Conservation (phyloP, 1,140 invertebrate species). For the Cotesia vestalis region DNA sequence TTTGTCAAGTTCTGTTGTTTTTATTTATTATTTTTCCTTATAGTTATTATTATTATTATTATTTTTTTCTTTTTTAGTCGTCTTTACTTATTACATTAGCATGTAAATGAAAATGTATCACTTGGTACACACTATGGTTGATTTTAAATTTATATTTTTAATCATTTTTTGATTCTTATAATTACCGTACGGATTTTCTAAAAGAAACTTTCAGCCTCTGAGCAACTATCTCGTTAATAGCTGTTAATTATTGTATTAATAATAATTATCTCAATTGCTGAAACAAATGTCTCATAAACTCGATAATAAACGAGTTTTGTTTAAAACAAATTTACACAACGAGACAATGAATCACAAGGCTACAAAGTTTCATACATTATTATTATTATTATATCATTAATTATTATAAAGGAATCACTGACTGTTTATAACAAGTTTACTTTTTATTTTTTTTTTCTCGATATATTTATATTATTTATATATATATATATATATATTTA, state of each 20-base stretch:
- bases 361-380: constrained; percentile 27
- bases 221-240: constrained; percentile 19
- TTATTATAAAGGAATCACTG: constrained; percentile 44
- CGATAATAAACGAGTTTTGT: neutral
- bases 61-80: neutral
- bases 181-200: constrained; percentile 7
- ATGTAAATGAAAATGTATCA: constrained; percentile 2
- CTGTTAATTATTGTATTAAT: neutral
- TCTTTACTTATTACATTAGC: neutral
- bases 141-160: neutral
- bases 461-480: constrained; percentile 15
- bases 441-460: constrained; percentile 16
- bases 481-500: constrained; percentile 40
- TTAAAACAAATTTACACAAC: neutral
- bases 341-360: constrained; percentile 31
- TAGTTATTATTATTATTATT: neutral
- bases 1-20: constrained; percentile 5
- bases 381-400: neutral
- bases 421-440: constrained; percentile 53
- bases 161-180: constrained; percentile 19
- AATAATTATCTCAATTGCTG: constrained; percentile 2
- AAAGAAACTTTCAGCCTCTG: constrained; percentile 20
- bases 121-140: neutral
- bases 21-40: neutral
- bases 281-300: too few species aligned